Conservation (phyloP, 2,888 invertebrate genomes). For the Meloe dianella region DNA sequence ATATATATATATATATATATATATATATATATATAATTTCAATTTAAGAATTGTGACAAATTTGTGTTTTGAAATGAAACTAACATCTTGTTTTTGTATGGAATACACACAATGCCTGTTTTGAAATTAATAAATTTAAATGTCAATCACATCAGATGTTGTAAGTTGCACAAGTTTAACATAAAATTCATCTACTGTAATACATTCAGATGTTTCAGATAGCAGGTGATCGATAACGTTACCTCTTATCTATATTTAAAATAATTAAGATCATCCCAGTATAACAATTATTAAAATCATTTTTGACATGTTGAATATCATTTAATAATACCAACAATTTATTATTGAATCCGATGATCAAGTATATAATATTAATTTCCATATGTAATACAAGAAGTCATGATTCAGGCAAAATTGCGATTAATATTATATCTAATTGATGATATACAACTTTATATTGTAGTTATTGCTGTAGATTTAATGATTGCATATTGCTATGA, state of each 20-base stretch:
- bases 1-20: no score
- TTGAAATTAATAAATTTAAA: slow-evolving; percentile 49
- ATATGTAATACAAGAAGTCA: slow-evolving; percentile 22
- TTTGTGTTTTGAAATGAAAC: neutral
- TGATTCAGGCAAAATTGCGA: slow-evolving; percentile 16
- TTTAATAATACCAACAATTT: neutral
- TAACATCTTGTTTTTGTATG: neutral
- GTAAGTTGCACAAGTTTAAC: slow-evolving; percentile 36
- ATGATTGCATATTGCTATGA: slow-evolving; percentile 19
- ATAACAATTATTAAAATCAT: no score
- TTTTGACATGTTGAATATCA: no score
- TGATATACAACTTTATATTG: slow-evolving; percentile 8
- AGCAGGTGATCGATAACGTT: no score
- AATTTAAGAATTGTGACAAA: neutral
- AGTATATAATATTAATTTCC: slow-evolving; percentile 2
- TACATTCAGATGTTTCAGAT: no score
- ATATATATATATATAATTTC: no score
- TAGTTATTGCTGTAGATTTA: neutral
- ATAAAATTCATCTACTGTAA: slow-evolving; percentile 35
- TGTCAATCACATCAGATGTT: slow-evolving; percentile 44
- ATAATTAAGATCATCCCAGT: neutral
- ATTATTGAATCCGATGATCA: neutral
- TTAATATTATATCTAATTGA: slow-evolving; percentile 14
- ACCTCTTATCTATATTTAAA: no score
- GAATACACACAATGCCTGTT: slow-evolving; percentile 22